These are phyloP conservation scores for Rhyacophila evoluta DNA, from an alignment of 2,888 invertebrate species.

Conservation along the genomic window DNA sequence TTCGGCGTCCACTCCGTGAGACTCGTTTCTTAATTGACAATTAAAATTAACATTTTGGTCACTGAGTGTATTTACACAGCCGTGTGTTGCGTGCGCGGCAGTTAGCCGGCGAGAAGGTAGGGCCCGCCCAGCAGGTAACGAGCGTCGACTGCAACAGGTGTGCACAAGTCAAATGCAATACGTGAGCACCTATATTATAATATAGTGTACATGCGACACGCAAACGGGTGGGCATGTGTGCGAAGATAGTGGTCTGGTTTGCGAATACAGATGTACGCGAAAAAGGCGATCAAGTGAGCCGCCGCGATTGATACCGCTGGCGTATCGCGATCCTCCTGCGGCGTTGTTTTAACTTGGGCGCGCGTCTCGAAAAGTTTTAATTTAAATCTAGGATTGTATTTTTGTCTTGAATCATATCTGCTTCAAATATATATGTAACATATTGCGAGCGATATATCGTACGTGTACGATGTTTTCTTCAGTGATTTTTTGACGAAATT, in stretches of 20 bases:
- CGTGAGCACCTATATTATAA: no score
- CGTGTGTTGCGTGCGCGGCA: background rate
- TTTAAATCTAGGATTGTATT: no score
- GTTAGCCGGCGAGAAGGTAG: background rate
- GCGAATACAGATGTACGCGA: conserved; percentile 7
- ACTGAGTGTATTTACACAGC: background rate
- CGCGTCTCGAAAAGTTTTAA: background rate
- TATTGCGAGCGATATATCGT: no score
- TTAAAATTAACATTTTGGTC: background rate
- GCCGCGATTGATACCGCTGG: background rate
- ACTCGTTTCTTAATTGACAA: no score
- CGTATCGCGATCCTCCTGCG: background rate
- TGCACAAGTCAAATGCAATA: background rate
- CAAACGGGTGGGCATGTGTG: background rate
- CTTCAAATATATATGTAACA: no score
- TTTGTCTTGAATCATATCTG: no score
- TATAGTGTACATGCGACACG: no score
- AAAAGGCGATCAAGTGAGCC: background rate
- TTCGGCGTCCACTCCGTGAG: no score
- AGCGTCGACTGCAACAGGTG: background rate
- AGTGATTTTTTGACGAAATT: no score
- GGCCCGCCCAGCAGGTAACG: background rate
- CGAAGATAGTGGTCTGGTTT: background rate
- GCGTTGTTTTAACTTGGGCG: background rate
- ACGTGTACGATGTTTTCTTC: no score